Conservation (phyloP, 2,888 invertebrate genomes). For the Nematopogon swammerdamellus region DNA sequence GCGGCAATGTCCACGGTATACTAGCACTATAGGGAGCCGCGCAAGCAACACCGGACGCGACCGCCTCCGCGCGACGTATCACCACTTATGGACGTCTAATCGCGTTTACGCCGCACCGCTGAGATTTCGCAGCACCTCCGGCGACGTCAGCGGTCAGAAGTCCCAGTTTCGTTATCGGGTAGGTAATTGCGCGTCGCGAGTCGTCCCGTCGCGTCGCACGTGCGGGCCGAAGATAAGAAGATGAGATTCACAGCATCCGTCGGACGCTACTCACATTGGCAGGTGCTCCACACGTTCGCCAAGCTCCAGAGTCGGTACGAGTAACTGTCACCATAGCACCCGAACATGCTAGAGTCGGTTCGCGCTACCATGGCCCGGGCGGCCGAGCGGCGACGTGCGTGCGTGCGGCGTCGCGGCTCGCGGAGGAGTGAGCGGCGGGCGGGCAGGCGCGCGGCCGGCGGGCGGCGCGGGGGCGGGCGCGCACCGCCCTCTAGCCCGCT, state of each 20-base stretch:
- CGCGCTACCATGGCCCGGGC: slow-evolving; percentile 79
- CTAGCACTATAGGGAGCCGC: too few species aligned
- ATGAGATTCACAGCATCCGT: slow-evolving; percentile 4
- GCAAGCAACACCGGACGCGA: too few species aligned
- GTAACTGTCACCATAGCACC: slow-evolving; percentile 71
- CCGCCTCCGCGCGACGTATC: background rate
- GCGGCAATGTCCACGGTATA: background rate
- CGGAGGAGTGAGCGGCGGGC: slow-evolving; percentile 32
- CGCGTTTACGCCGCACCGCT: slow-evolving; percentile 28
- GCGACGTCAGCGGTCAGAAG: slow-evolving; percentile 29
- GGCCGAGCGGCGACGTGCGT: slow-evolving; percentile 38
- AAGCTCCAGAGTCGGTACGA: slow-evolving; percentile 74
- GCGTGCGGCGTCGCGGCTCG: slow-evolving; percentile 42
- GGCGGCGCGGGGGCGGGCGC: slow-evolving; percentile 24
- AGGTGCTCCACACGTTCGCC: slow-evolving; percentile 74
- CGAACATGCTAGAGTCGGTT: slow-evolving; percentile 74
- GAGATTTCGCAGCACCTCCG: slow-evolving; percentile 30
- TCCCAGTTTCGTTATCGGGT: slow-evolving; percentile 17
- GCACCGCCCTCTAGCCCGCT: slow-evolving; percentile 18
- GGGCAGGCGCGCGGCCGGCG: slow-evolving; percentile 22
- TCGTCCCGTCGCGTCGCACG: background rate
- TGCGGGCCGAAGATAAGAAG: background rate
- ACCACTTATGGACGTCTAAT: background rate
- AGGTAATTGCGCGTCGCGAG: background rate
- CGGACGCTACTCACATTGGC: slow-evolving; percentile 64